Evolutionary conservation across 2,888 invertebrate genomes (phyloP).

Genomic region (Pristionchus fissidentatus): DNA sequence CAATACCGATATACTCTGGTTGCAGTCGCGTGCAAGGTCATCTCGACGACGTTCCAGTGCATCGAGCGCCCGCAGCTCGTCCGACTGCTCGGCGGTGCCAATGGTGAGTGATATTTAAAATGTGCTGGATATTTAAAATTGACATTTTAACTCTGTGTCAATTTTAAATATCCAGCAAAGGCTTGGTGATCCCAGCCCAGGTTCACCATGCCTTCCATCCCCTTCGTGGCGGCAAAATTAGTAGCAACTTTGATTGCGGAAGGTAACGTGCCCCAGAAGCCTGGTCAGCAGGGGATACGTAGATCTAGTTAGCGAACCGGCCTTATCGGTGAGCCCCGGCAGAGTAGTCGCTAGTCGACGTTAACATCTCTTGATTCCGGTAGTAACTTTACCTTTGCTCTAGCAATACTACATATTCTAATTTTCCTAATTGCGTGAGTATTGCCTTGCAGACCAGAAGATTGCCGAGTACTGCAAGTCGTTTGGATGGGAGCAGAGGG

Average conservation of each 20-base stretch:
- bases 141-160: not conserved
- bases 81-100: conserved; percentile 89
- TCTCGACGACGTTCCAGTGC: conserved; percentile 95
- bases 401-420: no score
- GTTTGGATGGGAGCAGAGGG: conserved; percentile 92
- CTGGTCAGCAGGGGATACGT: no score
- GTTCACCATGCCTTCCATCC: no score
- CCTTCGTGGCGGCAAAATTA: not conserved
- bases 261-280: no score
- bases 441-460: conserved; percentile 80
- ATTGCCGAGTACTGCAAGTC: conserved; percentile 90
- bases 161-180: not conserved
- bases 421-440: no score
- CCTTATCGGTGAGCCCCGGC: no score
- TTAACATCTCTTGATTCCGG: no score
- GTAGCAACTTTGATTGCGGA: not conserved
- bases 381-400: no score
- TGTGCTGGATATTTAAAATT: not conserved
- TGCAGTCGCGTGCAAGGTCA: conserved; percentile 91
- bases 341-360: no score
- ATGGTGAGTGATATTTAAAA: conserved; percentile 81
- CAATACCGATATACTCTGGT: conserved; percentile 45
- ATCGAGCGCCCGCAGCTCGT: conserved; percentile 88
- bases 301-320: not conserved
- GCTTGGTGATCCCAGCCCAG: not conserved